Evolutionary conservation across 1,140 invertebrate genomes (phyloP), one percentile per base, ranked within the genome.

Genomic region (Spodoptera frugiperda): DNA sequence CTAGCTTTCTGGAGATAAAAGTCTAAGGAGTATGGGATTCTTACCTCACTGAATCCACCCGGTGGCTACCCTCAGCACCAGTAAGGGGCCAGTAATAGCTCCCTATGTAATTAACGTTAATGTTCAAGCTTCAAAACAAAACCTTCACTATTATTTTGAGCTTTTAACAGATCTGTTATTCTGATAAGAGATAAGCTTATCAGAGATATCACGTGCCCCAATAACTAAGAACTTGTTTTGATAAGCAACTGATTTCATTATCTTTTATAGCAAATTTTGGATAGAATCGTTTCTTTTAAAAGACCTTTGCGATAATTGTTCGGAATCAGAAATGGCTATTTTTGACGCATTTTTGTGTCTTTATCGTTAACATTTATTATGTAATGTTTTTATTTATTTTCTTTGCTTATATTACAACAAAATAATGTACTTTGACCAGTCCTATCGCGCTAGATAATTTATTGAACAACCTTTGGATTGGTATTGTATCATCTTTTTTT

Each of bases 171-270:
- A 63, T 63, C 33, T 8, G 3, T 10, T 17, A 19, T 17, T 39
- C 3, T 44, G 59, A 63, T 63, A 63, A 63, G 9, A 63, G 33
- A 63, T 63, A 44, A 63, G 33, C 10, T 55, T 44, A 63, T 63
- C 59, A 44, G 15, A 30, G 21, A 15, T 63, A 44, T 63, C 33
- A 63, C 59, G 59, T 63, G 59, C 15, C 15, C 33, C 3, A 39
- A 44, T 17, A 63, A 63, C 33, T 44, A 5, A 8, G 30, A 39
- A 63, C 15, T 44, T 63, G 33, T 63, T 63, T 44, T 46, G 59
- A 63, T 63, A 63, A 63, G 59, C 33, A 44, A 63, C 25, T 61
- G 57, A 44, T 61, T 61, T 61, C 25, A 33, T 59, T 61, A 61
- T 61, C 57, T 11, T 53, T 17, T 44, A 39, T 63, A 11, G n/a